Evolutionary conservation across 2,797 vertebrate genomes (phyloP).

Genomic region (Eulemur coronatus): DNA sequence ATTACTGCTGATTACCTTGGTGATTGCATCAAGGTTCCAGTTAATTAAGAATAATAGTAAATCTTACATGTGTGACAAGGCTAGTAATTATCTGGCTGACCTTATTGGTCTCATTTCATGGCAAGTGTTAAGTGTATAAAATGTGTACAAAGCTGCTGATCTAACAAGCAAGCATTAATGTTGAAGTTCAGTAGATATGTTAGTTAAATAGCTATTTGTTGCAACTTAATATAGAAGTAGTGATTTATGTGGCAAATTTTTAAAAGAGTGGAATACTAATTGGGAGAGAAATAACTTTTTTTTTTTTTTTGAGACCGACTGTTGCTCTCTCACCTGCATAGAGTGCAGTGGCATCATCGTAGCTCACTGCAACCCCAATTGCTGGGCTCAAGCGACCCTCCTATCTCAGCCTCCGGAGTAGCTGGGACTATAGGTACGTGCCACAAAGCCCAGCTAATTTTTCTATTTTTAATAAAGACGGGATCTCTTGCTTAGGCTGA

Average conservation of each 20-base stretch:
- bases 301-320: too few relatives aligned
- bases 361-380: too few relatives aligned
- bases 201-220: neutral
- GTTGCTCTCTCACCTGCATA: too few relatives aligned
- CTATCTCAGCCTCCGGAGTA: too few relatives aligned
- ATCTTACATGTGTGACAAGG: conserved; percentile 54
- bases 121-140: conserved; percentile 49
- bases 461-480: too few relatives aligned
- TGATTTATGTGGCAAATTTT: neutral
- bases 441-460: too few relatives aligned
- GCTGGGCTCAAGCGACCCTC: too few relatives aligned
- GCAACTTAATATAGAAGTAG: neutral
- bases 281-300: neutral
- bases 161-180: conserved; percentile 32
- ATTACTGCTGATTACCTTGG: conserved; percentile 50
- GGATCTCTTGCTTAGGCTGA: too few relatives aligned
- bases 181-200: conserved; percentile 13
- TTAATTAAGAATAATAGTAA: conserved; percentile 67
- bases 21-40: conserved; percentile 60
- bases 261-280: neutral
- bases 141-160: neutral
- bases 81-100: conserved; percentile 62
- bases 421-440: too few relatives aligned
- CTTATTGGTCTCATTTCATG: conserved; percentile 41
- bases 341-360: too few relatives aligned